These are phyloP conservation scores for Euzophera pinguis DNA, from an alignment of 2,888 invertebrate genomes.

Conservation along the genomic window DNA sequence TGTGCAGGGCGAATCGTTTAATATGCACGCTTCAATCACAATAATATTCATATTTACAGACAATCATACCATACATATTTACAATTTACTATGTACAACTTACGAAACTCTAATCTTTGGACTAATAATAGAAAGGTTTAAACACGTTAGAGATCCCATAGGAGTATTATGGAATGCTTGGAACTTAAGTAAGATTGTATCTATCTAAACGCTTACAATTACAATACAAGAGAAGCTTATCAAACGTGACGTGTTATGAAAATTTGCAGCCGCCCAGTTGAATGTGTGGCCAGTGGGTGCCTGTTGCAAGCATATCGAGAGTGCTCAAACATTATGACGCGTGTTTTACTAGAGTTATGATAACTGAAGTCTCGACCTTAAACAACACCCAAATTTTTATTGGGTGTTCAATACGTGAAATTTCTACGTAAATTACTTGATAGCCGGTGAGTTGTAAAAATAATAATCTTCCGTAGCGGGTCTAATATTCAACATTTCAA, in stretches of 20 bases:
- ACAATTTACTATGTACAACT: conserved; percentile 54
- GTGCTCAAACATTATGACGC: too few species aligned
- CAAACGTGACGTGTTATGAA: conserved; percentile 9
- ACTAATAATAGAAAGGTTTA: conserved; percentile 67
- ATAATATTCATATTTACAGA: conserved; percentile 54
- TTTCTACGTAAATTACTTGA: too few species aligned
- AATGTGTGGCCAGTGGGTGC: background rate
- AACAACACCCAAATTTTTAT: too few species aligned
- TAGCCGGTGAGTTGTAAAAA: too few species aligned
- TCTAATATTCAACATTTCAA: too few species aligned
- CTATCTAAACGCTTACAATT: conserved; percentile 63
- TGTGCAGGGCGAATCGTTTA: conserved; percentile 26
- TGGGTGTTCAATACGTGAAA: too few species aligned
- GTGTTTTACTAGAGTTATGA: too few species aligned
- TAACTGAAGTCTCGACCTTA: too few species aligned
- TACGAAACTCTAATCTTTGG: conserved; percentile 53
- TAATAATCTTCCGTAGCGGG: too few species aligned
- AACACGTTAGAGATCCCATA: conserved; percentile 78
- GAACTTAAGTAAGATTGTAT: conserved; percentile 70
- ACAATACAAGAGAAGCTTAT: conserved; percentile 57
- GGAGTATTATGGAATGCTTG: conserved; percentile 74
- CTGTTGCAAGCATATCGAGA: too few species aligned
- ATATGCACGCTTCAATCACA: background rate
- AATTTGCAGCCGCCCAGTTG: background rate
- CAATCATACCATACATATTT: conserved; percentile 40